phyloP scores from a whole-genome alignment of 2,888 invertebrate species.

The Galerucella pusilla region DNA sequence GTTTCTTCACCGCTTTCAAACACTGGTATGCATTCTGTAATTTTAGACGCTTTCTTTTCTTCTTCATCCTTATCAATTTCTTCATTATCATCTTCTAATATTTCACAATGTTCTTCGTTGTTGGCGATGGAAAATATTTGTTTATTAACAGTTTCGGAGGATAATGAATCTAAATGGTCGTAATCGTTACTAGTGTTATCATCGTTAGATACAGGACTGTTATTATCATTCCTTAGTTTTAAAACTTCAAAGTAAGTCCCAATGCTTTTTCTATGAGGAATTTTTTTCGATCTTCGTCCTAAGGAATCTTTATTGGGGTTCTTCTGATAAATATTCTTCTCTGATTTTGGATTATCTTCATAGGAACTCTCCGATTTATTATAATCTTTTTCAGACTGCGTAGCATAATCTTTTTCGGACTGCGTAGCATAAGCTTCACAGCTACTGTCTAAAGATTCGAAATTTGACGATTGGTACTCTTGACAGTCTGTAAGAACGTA shows the following conservation, averaged over 20 bases:
- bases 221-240: constrained; percentile 61
- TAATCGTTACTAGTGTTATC: constrained; percentile 69
- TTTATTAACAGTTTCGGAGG: constrained; percentile 68
- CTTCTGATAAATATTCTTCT: constrained; percentile 55
- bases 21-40: constrained; percentile 66
- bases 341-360: constrained; percentile 46
- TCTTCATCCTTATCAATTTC: constrained; percentile 5
- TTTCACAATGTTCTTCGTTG: constrained; percentile 62
- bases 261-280: constrained; percentile 60
- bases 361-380: constrained; percentile 51
- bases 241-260: constrained; percentile 64
- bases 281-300: constrained; percentile 54
- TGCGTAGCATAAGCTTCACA: constrained; percentile 63
- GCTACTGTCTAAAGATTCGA: constrained; percentile 63
- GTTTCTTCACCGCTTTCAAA: constrained; percentile 66
- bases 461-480: constrained; percentile 62
- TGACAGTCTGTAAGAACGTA: constrained; percentile 62
- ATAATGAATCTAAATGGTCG: constrained; percentile 60
- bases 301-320: constrained; percentile 58
- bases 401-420: constrained; percentile 62
- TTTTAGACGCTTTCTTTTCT: constrained; percentile 52
- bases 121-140: constrained; percentile 65
- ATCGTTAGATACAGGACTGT: constrained; percentile 66
- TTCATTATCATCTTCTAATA: constrained; percentile 44
- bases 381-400: constrained; percentile 59